A percentile compares a stretch with the other conserved stretches of the same genome.
Conservation (phyloP, 2,113 vertebrate species). For the Pagrus major region DNA sequence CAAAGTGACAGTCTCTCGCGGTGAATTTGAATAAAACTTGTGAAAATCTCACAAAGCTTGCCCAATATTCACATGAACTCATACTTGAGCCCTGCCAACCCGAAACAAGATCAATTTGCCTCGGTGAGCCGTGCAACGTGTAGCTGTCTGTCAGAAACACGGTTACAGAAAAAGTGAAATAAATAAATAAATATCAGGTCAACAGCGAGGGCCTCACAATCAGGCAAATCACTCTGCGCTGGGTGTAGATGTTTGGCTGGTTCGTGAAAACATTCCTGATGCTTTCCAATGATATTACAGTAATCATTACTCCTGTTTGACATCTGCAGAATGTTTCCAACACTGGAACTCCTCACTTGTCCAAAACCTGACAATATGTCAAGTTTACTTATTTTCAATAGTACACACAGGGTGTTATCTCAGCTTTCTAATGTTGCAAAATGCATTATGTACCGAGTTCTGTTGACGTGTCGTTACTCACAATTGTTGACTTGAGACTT, state of each 20-base stretch:
- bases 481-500: background rate
- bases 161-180: conserved; percentile 58
- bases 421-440: background rate
- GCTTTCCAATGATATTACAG: conserved; percentile 71
- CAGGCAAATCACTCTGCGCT: conserved; percentile 45
- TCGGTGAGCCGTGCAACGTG: conserved; percentile 49
- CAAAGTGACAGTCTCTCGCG: conserved; percentile 50
- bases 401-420: conserved; percentile 17
- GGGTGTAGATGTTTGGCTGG: conserved; percentile 62
- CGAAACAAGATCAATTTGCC: conserved; percentile 74
- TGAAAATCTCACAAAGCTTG: conserved; percentile 68
- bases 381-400: conserved; percentile 33
- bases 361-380: conserved; percentile 27
- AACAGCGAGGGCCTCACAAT: conserved; percentile 47
- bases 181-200: conserved; percentile 48
- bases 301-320: conserved; percentile 69
- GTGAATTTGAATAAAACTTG: conserved; percentile 45
- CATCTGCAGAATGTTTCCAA: conserved; percentile 55
- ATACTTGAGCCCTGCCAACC: conserved; percentile 64
- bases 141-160: conserved; percentile 50
- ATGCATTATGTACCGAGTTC: conserved; percentile 2
- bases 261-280: conserved; percentile 68
- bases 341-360: conserved; percentile 37
- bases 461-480: background rate
- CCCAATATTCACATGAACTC: conserved; percentile 69